These are phyloP conservation scores for Strigops habroptila DNA, from an alignment of 2,113 vertebrate species.

Conservation along the genomic window DNA sequence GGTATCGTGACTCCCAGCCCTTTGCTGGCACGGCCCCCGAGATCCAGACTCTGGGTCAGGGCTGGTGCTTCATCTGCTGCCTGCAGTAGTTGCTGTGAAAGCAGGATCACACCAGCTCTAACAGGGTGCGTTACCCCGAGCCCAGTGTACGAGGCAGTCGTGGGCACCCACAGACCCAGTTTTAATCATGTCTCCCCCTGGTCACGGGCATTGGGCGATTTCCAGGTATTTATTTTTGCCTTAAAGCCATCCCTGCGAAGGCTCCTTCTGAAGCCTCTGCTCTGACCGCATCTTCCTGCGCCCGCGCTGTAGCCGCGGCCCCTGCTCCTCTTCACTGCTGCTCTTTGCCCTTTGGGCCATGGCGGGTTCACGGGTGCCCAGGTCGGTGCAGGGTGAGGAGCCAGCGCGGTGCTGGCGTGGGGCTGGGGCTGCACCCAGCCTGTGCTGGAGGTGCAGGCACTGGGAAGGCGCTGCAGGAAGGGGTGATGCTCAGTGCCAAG, in stretches of 20 bases:
- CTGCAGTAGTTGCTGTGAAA: rapidly evolving
- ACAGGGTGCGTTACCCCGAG: neutral
- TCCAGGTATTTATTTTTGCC: neutral
- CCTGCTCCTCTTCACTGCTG: neutral
- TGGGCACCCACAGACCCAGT: neutral
- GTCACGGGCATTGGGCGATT: rapidly evolving
- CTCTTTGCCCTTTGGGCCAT: neutral
- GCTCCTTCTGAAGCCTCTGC: neutral
- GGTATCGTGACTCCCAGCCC: neutral
- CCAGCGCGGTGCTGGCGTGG: no score
- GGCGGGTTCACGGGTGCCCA: neutral
- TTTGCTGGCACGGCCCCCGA: neutral
- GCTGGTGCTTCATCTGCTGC: neutral
- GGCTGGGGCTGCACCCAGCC: no score
- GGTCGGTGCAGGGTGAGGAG: neutral
- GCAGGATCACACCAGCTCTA: no score
- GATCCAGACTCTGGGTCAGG: rapidly evolving
- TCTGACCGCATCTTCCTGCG: neutral
- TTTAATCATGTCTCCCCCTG: neutral
- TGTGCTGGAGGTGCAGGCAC: neutral
- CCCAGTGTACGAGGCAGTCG: rapidly evolving
- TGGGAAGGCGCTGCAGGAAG: neutral
- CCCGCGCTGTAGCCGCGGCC: neutral
- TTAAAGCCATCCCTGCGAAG: neutral
- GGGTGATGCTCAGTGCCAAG: neutral